A percentile compares a stretch with the other conserved stretches of the same genome.
These are phyloP conservation scores for Pristionchus entomophagus DNA, from an alignment of 2,888 invertebrate species.

Conservation along the genomic window DNA sequence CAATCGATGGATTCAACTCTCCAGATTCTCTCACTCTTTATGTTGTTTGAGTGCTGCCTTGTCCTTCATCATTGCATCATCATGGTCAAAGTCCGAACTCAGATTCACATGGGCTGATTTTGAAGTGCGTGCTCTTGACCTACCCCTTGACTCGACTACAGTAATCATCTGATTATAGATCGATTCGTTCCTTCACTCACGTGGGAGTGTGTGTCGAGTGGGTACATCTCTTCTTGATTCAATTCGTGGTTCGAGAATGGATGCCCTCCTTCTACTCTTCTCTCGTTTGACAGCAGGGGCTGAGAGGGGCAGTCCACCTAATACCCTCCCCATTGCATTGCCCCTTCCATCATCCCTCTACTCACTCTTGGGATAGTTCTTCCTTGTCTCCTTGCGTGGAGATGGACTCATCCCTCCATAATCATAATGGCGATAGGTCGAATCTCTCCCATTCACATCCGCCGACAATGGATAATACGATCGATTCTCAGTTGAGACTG, in stretches of 20 bases:
- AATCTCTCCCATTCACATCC: constrained; percentile 16
- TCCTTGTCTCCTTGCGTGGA: background rate
- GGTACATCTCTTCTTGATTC: constrained; percentile 27
- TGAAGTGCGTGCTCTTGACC: constrained; percentile 1
- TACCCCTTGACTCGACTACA: background rate
- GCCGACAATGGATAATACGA: background rate
- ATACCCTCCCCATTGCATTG: background rate
- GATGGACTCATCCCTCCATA: constrained; percentile 1
- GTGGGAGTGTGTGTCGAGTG: constrained; percentile 24
- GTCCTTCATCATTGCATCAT: constrained; percentile 58
- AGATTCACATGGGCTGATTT: constrained; percentile 33
- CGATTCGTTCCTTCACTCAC: background rate
- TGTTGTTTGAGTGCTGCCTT: constrained; percentile 59
- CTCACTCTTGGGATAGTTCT: constrained; percentile 37
- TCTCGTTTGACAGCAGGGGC: constrained; percentile 30
- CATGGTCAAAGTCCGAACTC: constrained; percentile 58
- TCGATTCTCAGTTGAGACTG: constrained; percentile 17
- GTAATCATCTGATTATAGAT: background rate
- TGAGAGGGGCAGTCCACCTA: constrained; percentile 13
- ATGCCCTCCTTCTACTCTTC: constrained; percentile 1
- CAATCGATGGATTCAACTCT: background rate
- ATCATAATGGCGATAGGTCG: constrained; percentile 24
- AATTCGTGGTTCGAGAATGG: background rate
- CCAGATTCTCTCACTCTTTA: constrained; percentile 53
- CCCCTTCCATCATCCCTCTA: background rate